phyloP scores from a whole-genome alignment of 1,140 invertebrate species.

The Drosophila simulans region DNA sequence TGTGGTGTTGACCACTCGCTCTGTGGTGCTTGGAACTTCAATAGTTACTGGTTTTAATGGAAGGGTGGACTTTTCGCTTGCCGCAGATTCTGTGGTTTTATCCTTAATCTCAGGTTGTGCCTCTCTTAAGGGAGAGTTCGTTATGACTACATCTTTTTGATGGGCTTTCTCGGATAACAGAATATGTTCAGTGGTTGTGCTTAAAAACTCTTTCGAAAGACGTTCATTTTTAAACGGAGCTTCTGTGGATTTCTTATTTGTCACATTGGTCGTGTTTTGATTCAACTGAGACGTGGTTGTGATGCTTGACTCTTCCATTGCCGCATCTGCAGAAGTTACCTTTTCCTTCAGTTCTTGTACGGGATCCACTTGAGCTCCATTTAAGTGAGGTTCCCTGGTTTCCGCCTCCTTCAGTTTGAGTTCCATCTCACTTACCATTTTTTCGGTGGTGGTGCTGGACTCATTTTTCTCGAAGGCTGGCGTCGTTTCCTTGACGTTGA shows the following conservation, averaged over 20 bases:
- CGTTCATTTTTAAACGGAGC: background rate
- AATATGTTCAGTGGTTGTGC: background rate
- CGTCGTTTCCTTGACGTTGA: background rate
- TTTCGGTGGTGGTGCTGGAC: background rate
- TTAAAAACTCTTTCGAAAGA: background rate
- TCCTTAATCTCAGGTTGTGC: background rate
- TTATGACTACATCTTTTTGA: background rate
- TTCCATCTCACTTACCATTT: background rate
- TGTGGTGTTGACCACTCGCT: conserved; percentile 2
- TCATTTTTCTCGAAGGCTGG: background rate
- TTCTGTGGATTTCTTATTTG: background rate
- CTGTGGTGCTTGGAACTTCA: conserved; percentile 3
- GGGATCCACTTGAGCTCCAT: background rate
- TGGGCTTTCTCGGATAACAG: background rate
- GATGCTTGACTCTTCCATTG: background rate
- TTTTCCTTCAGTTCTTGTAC: background rate
- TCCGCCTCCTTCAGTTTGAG: background rate
- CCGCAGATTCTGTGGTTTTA: background rate
- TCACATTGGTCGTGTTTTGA: background rate
- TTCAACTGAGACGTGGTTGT: background rate
- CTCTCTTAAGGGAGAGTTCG: background rate
- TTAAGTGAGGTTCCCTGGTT: background rate
- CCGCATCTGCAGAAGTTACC: background rate
- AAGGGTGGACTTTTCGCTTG: background rate
- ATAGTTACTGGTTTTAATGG: background rate